A percentile compares a stretch with the other conserved stretches of the same genome.
phyloP scores from a whole-genome alignment of 2,888 invertebrate species.

The Sicus ferrugineus region DNA sequence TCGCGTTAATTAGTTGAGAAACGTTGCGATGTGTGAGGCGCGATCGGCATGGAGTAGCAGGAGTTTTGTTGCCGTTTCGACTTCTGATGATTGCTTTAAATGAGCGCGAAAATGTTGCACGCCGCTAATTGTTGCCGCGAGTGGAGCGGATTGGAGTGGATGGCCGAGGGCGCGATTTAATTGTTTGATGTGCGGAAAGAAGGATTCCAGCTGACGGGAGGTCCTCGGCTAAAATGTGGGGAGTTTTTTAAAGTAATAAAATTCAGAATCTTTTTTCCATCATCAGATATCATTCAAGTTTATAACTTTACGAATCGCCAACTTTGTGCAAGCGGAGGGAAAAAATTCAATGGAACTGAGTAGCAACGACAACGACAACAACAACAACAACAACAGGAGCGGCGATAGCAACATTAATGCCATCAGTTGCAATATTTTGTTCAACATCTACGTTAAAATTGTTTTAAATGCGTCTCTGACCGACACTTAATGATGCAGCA shows the following conservation, averaged over 20 bases:
- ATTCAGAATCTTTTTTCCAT: neutral
- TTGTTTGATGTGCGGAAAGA: neutral
- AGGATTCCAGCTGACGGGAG: neutral
- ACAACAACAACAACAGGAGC: constrained; percentile 26
- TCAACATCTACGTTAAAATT: constrained; percentile 8
- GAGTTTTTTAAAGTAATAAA: neutral
- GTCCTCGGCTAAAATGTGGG: neutral
- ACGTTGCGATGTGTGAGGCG: constrained; percentile 34
- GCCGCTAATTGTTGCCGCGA: constrained; percentile 15
- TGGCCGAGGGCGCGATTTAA: neutral
- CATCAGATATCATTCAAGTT: neutral
- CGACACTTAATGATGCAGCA: constrained; percentile 16
- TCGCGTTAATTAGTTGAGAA: constrained; percentile 24
- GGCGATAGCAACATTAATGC: constrained; percentile 32
- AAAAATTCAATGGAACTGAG: neutral
- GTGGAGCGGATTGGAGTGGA: neutral
- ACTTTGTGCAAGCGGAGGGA: neutral
- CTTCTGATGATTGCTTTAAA: constrained; percentile 26
- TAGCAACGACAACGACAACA: constrained; percentile 5
- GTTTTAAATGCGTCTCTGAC: constrained; percentile 31
- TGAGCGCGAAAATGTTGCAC: constrained; percentile 29
- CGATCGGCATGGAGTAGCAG: constrained; percentile 40
- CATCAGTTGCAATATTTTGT: neutral
- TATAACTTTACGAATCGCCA: neutral
- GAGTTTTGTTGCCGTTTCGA: constrained; percentile 42